A percentile compares a stretch with the other conserved stretches of the same genome.
These are phyloP conservation scores for Cryptocheilus praepositus DNA, from an alignment of 2,888 invertebrate genomes.

Conservation along the genomic window DNA sequence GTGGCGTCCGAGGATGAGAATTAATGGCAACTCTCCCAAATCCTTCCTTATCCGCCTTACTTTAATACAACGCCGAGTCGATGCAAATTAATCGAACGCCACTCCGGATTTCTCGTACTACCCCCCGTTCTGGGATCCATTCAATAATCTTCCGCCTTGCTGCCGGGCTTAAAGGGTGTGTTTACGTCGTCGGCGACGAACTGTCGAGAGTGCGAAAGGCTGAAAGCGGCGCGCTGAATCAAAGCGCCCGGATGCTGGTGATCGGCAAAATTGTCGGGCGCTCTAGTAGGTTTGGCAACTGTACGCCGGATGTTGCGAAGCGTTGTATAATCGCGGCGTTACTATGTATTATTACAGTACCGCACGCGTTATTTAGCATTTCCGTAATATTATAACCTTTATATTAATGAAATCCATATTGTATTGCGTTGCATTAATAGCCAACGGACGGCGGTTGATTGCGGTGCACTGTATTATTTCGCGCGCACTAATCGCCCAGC, in stretches of 20 bases:
- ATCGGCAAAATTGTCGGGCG: too few relatives aligned
- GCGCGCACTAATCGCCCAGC: too few relatives aligned
- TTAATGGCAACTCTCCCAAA: slow-evolving; percentile 58
- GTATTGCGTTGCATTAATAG: too few relatives aligned
- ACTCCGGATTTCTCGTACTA: background rate
- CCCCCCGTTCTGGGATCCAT: background rate
- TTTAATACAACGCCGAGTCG: slow-evolving; percentile 56
- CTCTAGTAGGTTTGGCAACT: too few relatives aligned
- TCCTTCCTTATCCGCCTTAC: slow-evolving; percentile 53
- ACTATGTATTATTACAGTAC: background rate
- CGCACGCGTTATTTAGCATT: background rate
- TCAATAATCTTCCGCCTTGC: slow-evolving; percentile 1
- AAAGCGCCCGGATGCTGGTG: too few relatives aligned
- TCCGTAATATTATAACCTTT: background rate
- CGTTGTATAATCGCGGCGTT: background rate
- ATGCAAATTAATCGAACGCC: slow-evolving; percentile 58
- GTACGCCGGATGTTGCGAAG: too few relatives aligned
- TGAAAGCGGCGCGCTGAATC: too few relatives aligned
- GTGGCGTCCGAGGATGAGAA: slow-evolving; percentile 57
- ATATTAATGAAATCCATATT: too few relatives aligned
- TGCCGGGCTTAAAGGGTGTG: background rate
- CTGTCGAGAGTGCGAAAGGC: too few relatives aligned
- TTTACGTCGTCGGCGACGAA: too few relatives aligned
- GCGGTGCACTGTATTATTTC: too few relatives aligned
- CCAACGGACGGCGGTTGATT: too few relatives aligned